phyloP scores from a whole-genome alignment of 2,113 vertebrate genomes.

The Protobothrops mucrosquamatus region DNA sequence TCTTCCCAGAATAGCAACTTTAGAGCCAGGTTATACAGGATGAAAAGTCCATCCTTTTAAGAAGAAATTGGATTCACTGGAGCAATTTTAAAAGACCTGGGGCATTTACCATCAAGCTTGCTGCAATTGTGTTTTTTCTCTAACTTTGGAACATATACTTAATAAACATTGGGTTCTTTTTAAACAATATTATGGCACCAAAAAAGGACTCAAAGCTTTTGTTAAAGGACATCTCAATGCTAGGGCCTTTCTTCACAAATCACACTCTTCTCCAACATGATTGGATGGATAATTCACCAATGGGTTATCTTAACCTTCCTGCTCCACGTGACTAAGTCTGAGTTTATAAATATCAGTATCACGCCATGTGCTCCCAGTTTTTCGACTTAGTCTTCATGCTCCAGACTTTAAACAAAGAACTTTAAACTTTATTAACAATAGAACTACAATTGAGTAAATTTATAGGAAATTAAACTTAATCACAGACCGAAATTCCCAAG shows the following conservation, averaged over 20 bases:
- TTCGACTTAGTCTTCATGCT: no score
- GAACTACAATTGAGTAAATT: no score
- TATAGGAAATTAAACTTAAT: no score
- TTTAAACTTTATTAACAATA: no score
- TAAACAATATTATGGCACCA: not conserved
- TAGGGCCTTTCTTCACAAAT: not conserved
- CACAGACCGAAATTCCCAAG: no score
- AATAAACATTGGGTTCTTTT: not conserved
- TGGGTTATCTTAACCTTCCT: no score
- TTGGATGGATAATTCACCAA: no score
- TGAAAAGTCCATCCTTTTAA: not conserved
- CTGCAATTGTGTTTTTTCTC: not conserved
- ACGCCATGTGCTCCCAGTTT: no score
- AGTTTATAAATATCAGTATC: no score
- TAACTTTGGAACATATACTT: not conserved
- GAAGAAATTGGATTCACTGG: not conserved
- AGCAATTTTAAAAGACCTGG: not conserved
- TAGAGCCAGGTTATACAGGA: not conserved
- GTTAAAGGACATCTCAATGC: not conserved
- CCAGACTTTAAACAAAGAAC: no score
- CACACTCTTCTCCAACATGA: no score
- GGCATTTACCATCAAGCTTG: not conserved
- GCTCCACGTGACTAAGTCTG: no score
- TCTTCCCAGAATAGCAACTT: not conserved
- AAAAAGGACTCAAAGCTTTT: not conserved